Evolutionary conservation across 2,888 invertebrate species (phyloP), one percentile per base, ranked within the genome.

Genomic region (Fragum whitleyi): DNA sequence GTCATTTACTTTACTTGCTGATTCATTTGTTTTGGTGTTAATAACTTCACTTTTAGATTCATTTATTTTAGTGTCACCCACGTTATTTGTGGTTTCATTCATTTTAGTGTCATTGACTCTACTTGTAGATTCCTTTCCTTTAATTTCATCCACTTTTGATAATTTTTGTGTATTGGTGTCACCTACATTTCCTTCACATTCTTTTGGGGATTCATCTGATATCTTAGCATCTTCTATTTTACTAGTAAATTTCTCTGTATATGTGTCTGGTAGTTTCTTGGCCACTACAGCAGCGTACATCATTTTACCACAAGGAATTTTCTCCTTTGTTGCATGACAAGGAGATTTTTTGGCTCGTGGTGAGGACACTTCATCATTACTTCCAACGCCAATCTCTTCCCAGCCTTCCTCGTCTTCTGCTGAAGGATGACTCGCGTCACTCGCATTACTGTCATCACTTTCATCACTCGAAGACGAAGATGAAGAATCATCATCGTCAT

Each of bases 361-460:
- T 16, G 71, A 55, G 0, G 28, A 21, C 21, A 57, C 55, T 53
- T 71, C 74, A 26, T 74, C 68, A 6, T 73, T 72, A 28, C 57
- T 75, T 19, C 72, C 83, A 7, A 68, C 70, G 68, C 70, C 78
- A 42, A 78, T 81, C 55, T 84, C 79, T 42, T 77, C 74, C 76
- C 79, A 83, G 1, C 69, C 81, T 26, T 39, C 74, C 14, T 74
- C 70, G 21, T 68, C 65, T n/a, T 68, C 77, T 0, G 42, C 61
- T 14, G 74, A 74, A 32, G 65, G 68, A 28, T 36, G 3, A 36
- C 32, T 36, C 9, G 32, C 32, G 9, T 36, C 32, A 36, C 32
- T 36, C 3, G 32, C 32, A 36, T 36, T 9, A 36, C 32, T 36
- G 3, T 36, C 32, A 9, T 47, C 47, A n/a, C 47, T 47, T 47